Base-by-base conservation (phyloP, 2,113 vertebrate genomes). In the Caracal caracal region DNA sequence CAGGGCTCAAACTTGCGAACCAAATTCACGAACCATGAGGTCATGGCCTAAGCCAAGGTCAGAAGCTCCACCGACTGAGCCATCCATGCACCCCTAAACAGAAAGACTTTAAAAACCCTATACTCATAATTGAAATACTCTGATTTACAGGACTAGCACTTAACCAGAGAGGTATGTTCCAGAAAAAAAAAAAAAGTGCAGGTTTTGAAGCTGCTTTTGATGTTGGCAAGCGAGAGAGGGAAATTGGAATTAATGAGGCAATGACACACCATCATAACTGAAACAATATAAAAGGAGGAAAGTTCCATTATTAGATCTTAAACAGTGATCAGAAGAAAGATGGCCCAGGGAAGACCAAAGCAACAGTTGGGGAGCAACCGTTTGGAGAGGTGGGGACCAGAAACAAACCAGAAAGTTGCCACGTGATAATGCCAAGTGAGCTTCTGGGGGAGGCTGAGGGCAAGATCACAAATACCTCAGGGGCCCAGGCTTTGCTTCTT, bases 121-220 rank as follows among this genome's bases (percentile, higher is more conserved):
- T 82, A 35, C 63, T 71, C 43, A 28, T 40, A 81, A 89, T 24
- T 70, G 19, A 76, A 79, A 86, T 75, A n/a, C 10, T 75, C 11
- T 75, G 9, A 85, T 85, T 12, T 81, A 66, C 0, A 65, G 47
- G 40, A 5, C 26, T 10, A 86, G 47, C 47, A 73, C 56, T 91
- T 94, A 35, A 86, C 30, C 63, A 82, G 68, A 47, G 78, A 75
- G 26, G 3, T 43, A 26, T 17, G 7, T 89, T 93, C 47, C 24
- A 84, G 84, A 75, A 85, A 95, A 13, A 49, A 49, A 49, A 49
- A 49, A 49, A 59, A 87, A 71, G 17, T 10, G 73, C 56, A 91
- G 53, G n/a, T 88, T 95, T 83, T 81, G n/a, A 95, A 88, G 43
- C 17, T 85, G 20, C 26, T 94, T 53, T 89, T 93, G 33, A 47